Conservation (phyloP, 1,140 invertebrate species). For the Hormaphis cornu region DNA sequence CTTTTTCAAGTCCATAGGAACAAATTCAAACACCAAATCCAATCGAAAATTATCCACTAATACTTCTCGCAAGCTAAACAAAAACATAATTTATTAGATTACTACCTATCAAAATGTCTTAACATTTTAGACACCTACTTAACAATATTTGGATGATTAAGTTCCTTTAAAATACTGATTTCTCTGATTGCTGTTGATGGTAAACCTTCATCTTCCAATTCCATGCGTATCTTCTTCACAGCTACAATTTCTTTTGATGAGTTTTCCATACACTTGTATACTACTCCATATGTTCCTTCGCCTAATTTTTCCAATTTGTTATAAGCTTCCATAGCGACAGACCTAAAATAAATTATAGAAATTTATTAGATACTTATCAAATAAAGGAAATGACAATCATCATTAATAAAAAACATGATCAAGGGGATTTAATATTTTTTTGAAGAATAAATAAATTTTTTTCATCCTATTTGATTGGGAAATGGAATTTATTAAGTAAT, state of each 20-base stretch:
- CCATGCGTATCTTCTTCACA: slow-evolving; percentile 90
- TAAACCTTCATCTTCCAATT: slow-evolving; percentile 88
- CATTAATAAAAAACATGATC: too few relatives aligned
- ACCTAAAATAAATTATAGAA: too few relatives aligned
- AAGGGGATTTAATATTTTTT: too few relatives aligned
- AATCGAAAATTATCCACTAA: slow-evolving; percentile 53
- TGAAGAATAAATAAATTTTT: too few relatives aligned
- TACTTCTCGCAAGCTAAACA: slow-evolving; percentile 50
- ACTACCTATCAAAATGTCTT: too few relatives aligned
- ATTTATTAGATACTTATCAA: too few relatives aligned
- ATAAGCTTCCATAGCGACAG: slow-evolving; percentile 92
- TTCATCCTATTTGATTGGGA: too few relatives aligned
- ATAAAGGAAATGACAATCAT: too few relatives aligned
- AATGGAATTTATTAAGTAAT: too few relatives aligned
- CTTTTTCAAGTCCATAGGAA: slow-evolving; percentile 96
- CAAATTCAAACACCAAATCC: slow-evolving; percentile 94
- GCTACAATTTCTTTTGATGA: slow-evolving; percentile 81
- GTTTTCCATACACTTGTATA: slow-evolving; percentile 81
- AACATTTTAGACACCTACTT: too few relatives aligned
- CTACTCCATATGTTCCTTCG: slow-evolving; percentile 90
- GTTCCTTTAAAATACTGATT: slow-evolving; percentile 83
- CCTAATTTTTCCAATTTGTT: slow-evolving; percentile 91
- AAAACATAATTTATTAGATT: neutral
- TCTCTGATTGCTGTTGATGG: slow-evolving; percentile 91
- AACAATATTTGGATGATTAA: slow-evolving; percentile 86